Evolutionary conservation across 1,140 invertebrate species (phyloP), one percentile per base, ranked within the genome.

Genomic region (Calosoma granatense): DNA sequence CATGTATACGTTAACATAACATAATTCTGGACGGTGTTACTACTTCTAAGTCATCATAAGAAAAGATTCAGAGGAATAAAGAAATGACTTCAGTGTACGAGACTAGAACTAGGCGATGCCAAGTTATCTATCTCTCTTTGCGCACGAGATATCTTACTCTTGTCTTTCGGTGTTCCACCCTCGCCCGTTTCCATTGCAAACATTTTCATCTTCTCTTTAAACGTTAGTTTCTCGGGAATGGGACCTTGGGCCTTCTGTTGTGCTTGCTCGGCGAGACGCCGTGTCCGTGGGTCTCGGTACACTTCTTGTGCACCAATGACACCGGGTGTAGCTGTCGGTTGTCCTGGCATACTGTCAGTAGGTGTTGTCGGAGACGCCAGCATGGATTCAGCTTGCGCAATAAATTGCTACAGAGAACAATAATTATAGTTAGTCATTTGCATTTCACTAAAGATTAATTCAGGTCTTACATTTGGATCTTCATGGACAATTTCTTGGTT

Each of bases 181-280:
- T 94, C 90, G 20, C 91, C 91, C 1, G 89, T 89, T 74, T 94
- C 91, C 75, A 92, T 85, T 12, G 92, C 92, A 76, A 96, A 96
- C 90, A 95, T 94, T 72, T 94, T 93, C 91, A 96, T 95, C 74
- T 96, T 96, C 70, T 95, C 92, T 70, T 92, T 91, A 69, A 96
- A 95, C 54, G 87, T 89, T 9, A 96, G 74, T 66, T 94, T 93
- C 69, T 94, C 92, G 0, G 92, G 92, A 54, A 91, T 84, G 4
- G 87, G 82, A 56, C 80, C 77, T 78, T 73, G 78, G 62, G 81
- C 79, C 58, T 84, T 78, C 59, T 86, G 79, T 61, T 84, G 80
- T 51, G 85, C 84, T 65, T 88, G 84, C 70, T 92, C 88, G 0
- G 87, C 87, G 56, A 94, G 70, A 19, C 90, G 81, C 55, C 86